phyloP scores from a whole-genome alignment of 2,797 vertebrate species.

The Leptatherina wallacei region DNA sequence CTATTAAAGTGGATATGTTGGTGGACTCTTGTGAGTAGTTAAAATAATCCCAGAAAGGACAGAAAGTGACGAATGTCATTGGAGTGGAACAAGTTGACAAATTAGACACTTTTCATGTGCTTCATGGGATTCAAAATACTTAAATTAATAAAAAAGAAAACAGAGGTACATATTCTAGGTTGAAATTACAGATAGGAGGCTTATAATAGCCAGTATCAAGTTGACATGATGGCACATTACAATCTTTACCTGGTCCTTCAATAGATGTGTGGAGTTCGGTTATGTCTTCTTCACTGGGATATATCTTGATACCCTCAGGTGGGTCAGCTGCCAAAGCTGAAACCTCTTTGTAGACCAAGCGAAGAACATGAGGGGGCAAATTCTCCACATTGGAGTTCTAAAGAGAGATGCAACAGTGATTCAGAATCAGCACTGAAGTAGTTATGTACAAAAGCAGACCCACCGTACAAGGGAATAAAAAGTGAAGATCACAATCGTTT shows the following conservation, averaged over 20 bases:
- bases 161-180: neutral
- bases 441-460: neutral
- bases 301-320: slow-evolving; percentile 93
- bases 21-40: neutral
- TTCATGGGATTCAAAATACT: neutral
- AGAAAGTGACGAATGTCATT: neutral
- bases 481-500: neutral
- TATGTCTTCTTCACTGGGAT: slow-evolving; percentile 94
- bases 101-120: neutral
- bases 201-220: neutral
- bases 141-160: neutral
- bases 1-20: no score
- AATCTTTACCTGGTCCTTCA: slow-evolving; percentile 89
- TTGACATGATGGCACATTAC: neutral
- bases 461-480: neutral
- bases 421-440: neutral
- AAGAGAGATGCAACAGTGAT: slow-evolving; percentile 13
- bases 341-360: slow-evolving; percentile 95
- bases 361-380: slow-evolving; percentile 93
- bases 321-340: slow-evolving; percentile 91
- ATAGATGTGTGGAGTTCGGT: slow-evolving; percentile 94
- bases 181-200: neutral
- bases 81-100: neutral
- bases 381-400: slow-evolving; percentile 97
- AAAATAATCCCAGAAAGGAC: neutral